Conservation (phyloP, 2,113 vertebrate genomes). For the Coreoperca whiteheadi region DNA sequence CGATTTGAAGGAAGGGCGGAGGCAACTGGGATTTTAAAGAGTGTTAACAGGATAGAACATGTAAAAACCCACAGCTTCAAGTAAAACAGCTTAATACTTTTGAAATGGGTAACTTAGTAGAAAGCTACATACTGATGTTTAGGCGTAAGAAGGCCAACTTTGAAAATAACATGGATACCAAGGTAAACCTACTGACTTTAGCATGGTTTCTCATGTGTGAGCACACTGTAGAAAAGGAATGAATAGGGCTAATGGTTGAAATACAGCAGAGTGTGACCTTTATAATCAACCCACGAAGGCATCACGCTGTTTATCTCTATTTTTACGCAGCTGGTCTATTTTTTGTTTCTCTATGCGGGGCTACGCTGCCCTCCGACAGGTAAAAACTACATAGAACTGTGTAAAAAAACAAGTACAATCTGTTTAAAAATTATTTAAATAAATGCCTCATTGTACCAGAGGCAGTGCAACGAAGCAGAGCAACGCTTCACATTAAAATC, state of each 20-base stretch:
- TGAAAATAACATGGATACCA: background rate
- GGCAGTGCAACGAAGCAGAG: too few species aligned
- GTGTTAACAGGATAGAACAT: background rate
- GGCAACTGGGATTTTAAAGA: background rate
- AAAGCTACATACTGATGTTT: background rate
- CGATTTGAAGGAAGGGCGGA: background rate
- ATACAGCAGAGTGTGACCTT: too few species aligned
- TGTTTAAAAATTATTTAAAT: too few species aligned
- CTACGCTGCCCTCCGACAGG: too few species aligned
- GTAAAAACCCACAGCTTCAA: background rate
- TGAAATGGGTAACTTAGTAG: background rate
- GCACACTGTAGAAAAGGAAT: background rate
- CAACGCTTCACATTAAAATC: too few species aligned
- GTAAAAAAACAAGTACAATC: too few species aligned
- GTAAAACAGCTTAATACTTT: background rate
- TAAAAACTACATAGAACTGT: too few species aligned
- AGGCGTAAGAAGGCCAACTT: background rate
- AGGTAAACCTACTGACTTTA: background rate
- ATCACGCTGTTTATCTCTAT: too few species aligned
- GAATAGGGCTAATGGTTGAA: background rate
- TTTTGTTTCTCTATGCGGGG: too few species aligned
- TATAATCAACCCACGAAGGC: too few species aligned
- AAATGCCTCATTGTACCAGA: too few species aligned
- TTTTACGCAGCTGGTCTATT: too few species aligned
- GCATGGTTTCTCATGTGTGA: background rate